Evolutionary conservation across 2,797 vertebrate genomes (phyloP).

Genomic region (Halcyon smyrnensis): DNA sequence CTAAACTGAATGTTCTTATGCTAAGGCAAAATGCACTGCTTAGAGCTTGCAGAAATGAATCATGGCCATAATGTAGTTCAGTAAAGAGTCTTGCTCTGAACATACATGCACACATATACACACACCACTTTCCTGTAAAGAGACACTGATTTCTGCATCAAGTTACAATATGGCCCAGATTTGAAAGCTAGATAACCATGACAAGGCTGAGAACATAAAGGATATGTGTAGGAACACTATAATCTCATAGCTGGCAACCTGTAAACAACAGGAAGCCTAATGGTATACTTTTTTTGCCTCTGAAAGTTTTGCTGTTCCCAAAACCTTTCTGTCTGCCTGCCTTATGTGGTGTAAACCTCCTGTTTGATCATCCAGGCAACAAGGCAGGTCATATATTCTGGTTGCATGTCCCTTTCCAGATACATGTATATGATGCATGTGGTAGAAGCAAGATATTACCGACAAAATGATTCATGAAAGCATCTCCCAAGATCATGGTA

Average conservation of each 20-base stretch:
- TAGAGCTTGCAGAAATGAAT: not conserved
- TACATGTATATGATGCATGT: not conserved
- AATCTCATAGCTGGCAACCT: not conserved
- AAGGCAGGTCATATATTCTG: not conserved
- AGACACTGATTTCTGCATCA: not conserved
- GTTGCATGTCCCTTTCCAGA: not conserved
- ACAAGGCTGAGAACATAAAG: not conserved
- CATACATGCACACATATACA: fast-evolving
- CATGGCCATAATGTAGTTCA: fast-evolving
- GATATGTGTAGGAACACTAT: not conserved
- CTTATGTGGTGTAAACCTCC: fast-evolving
- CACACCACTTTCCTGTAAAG: not conserved
- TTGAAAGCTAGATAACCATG: not conserved
- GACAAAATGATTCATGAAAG: not conserved
- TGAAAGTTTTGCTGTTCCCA: not conserved
- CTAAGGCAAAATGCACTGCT: not conserved
- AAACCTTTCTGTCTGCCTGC: not conserved
- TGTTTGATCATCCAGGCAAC: not conserved
- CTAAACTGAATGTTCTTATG: not conserved
- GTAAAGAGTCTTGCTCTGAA: not conserved
- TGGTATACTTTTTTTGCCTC: not conserved
- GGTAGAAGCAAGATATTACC: not conserved
- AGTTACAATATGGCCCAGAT: not conserved
- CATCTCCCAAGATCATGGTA: not conserved
- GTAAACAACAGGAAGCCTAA: not conserved